A percentile compares a stretch with the other conserved stretches of the same genome.
Evolutionary conservation across 2,113 vertebrate species (phyloP).

Genomic region (Epinephelus moara): DNA sequence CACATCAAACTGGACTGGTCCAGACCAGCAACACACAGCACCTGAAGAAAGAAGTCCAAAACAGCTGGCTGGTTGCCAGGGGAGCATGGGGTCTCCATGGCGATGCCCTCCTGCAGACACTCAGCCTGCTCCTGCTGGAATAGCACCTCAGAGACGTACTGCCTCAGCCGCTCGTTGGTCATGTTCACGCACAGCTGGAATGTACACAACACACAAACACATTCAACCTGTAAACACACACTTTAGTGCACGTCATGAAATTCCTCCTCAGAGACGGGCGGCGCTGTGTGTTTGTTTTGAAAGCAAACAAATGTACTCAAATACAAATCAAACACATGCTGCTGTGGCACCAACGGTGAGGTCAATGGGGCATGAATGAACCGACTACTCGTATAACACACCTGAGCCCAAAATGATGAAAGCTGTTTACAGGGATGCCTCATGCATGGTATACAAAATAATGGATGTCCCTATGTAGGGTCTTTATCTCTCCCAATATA

Average conservation of each 20-base stretch:
- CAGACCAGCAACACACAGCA: slow-evolving; percentile 64
- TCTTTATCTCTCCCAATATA: slow-evolving; percentile 2
- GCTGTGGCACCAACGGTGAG: slow-evolving; percentile 23
- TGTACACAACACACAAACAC: slow-evolving; percentile 60
- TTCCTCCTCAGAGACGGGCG: slow-evolving; percentile 35
- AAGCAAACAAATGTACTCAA: slow-evolving; percentile 32
- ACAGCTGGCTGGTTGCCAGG: slow-evolving; percentile 87
- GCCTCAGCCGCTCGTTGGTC: slow-evolving; percentile 95
- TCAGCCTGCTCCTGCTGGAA: slow-evolving; percentile 94
- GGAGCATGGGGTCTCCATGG: slow-evolving; percentile 91
- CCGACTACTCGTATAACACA: slow-evolving; percentile 29
- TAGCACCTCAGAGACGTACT: slow-evolving; percentile 91
- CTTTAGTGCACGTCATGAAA: slow-evolving; percentile 10
- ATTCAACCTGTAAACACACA: slow-evolving; percentile 41
- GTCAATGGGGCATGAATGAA: slow-evolving; percentile 44
- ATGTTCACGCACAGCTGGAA: slow-evolving; percentile 96
- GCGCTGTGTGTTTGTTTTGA: slow-evolving; percentile 40
- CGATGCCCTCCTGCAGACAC: slow-evolving; percentile 93
- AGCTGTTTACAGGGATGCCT: slow-evolving; percentile 12
- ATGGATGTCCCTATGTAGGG: neutral
- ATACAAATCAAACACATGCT: slow-evolving; percentile 21
- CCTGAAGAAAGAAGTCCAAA: slow-evolving; percentile 97
- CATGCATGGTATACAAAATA: slow-evolving; percentile 4
- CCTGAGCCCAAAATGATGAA: neutral
- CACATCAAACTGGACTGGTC: slow-evolving; percentile 34